Evolutionary conservation across 2,888 invertebrate genomes (phyloP).

Genomic region (Tenthredo scrophulariae): DNA sequence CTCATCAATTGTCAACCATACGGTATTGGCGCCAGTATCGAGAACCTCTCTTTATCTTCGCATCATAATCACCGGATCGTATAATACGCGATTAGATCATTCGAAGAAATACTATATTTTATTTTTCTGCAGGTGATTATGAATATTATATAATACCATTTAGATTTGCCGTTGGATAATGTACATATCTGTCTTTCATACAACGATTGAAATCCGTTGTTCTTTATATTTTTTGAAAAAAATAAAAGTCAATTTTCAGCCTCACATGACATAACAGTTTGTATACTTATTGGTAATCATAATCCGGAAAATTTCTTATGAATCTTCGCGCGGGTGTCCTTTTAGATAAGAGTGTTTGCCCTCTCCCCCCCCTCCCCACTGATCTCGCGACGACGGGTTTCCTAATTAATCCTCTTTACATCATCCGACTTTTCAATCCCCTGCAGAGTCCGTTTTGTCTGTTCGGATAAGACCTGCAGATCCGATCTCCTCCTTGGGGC

Average conservation of each 20-base stretch:
- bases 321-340: conserved; percentile 6
- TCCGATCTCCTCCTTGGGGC: conserved; percentile 38
- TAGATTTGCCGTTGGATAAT: background rate
- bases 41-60: background rate
- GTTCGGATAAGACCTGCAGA: conserved; percentile 46
- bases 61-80: background rate
- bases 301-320: conserved; percentile 34
- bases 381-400: conserved; percentile 33
- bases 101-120: background rate
- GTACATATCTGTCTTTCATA: background rate
- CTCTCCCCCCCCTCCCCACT: background rate
- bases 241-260: conserved; percentile 9
- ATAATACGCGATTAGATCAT: conserved; percentile 26
- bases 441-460: conserved; percentile 58
- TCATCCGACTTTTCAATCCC: conserved; percentile 62
- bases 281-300: conserved; percentile 13
- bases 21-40: conserved; percentile 18
- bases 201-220: background rate
- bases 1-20: background rate
- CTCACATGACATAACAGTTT: background rate
- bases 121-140: background rate
- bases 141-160: background rate
- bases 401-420: conserved; percentile 53
- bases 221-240: background rate
- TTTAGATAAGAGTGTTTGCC: conserved; percentile 12